Percentiles rank a stretch among this genome's conserved stretches.
These are phyloP conservation scores for Carollia perspicillata DNA, from an alignment of 2,113 vertebrate genomes.

Conservation along the genomic window DNA sequence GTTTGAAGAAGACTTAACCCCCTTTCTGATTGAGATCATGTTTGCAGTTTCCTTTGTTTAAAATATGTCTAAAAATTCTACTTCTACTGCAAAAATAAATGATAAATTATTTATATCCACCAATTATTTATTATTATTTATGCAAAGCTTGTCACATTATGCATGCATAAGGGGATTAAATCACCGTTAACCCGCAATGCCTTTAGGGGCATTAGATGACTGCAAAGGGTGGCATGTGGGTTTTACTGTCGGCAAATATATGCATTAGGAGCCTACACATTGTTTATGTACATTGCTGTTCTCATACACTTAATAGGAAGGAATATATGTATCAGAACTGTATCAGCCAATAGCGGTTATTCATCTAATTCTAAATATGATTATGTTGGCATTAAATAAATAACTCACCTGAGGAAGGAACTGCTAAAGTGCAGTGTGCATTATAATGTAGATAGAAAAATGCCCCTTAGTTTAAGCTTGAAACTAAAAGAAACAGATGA, in stretches of 20 bases:
- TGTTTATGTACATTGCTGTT: slow-evolving; percentile 61
- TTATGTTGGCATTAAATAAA: slow-evolving; percentile 41
- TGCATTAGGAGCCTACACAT: slow-evolving; percentile 60
- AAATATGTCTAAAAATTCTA: slow-evolving; percentile 88
- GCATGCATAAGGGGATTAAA: slow-evolving; percentile 97
- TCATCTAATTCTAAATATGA: slow-evolving; percentile 12
- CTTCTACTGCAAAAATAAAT: slow-evolving; percentile 96
- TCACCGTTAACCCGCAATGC: slow-evolving; percentile 91
- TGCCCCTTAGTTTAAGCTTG: slow-evolving; percentile 35
- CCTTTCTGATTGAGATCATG: slow-evolving; percentile 79
- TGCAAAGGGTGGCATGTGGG: slow-evolving; percentile 77
- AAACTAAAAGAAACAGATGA: slow-evolving; percentile 31
- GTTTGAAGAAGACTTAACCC: slow-evolving; percentile 76
- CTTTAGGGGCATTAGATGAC: slow-evolving; percentile 82
- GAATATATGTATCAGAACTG: slow-evolving; percentile 20
- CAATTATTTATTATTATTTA: slow-evolving; percentile 99
- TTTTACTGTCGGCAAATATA: slow-evolving; percentile 72
- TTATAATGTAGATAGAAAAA: slow-evolving; percentile 1
- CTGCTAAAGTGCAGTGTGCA: background rate
- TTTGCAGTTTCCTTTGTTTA: slow-evolving; percentile 84
- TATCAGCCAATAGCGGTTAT: slow-evolving; percentile 3
- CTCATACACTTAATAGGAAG: slow-evolving; percentile 21
- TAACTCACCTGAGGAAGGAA: background rate
- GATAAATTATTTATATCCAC: slow-evolving; percentile 98
- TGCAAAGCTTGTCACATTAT: slow-evolving; percentile 98